Base-by-base conservation (phyloP, 2,888 invertebrate species). In the Galerucella pusilla region DNA sequence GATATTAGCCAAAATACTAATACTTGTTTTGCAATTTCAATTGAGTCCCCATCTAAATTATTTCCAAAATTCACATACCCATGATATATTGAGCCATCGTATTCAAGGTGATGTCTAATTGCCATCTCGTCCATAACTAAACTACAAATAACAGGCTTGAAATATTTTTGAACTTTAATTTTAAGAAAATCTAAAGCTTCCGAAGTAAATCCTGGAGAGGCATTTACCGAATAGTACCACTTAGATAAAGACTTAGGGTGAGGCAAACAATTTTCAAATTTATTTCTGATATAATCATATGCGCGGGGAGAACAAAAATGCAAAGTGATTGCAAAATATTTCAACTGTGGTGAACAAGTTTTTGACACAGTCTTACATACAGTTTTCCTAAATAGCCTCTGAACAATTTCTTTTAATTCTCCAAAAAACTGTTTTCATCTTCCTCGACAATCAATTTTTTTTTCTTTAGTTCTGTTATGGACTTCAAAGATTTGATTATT, bases 301-400 rank as follows among this genome's bases (percentile, higher is more conserved):
- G 67, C 67, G n/a, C 25, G n/a, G 20, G 67, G 45, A 16, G 67
- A 67, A 67, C 49, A 67, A 49, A 67, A 67, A 14, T 67, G 52
- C 14, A 67, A 52, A n/a, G 67, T 42, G 42, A 67, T 20, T 67
- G n/a, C n/a, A 67, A 35, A 67, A 52, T 16, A 45, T 49, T 14
- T 9, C 28, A 49, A 45, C n/a, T 45, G 49, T 45, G n/a, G 16
- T 25, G 42, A 9, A 49, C 52, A 67, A 46, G 9, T 67, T 49
- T 25, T 45, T 16, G 28, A 14, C 67, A 49, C 67, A 49, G 49
- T 46, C 49, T 67, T 45, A 42, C 20, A 5, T 4, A 42, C 14
- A n/a, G 66, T 52, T 45, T 67, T 67, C 52, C 52, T 49, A 25
- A 67, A 67, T 7, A 67, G n/a, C 20, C 49, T 20, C 14, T 45